Evolutionary conservation across 2,888 invertebrate species (phyloP).

Genomic region (Nomada fucata): DNA sequence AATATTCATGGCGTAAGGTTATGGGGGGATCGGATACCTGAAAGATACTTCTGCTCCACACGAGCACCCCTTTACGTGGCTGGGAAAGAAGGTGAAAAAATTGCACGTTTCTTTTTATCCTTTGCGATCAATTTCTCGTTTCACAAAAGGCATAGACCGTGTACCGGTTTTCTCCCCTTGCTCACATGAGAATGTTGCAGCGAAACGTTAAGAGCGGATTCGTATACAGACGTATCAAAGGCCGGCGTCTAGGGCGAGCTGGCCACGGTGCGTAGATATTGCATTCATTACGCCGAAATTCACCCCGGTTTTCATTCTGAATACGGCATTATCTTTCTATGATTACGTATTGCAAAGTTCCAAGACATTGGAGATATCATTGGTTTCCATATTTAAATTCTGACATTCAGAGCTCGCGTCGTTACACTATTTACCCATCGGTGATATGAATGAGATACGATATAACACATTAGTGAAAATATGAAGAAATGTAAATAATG

Average conservation of each 20-base stretch:
- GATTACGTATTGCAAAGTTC: too few species aligned
- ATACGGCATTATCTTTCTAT: too few species aligned
- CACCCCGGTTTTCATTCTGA: not conserved
- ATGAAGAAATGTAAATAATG: not conserved
- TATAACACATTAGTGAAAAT: not conserved
- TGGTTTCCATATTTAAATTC: not conserved
- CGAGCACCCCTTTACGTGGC: constrained; percentile 29
- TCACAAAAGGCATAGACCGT: not conserved
- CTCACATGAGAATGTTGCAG: constrained; percentile 14
- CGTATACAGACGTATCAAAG: constrained; percentile 8
- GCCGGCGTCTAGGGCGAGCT: constrained; percentile 28
- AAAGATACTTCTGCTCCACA: constrained; percentile 34
- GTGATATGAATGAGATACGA: not conserved
- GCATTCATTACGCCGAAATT: constrained; percentile 26
- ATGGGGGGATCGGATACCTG: constrained; percentile 56
- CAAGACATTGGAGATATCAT: too few species aligned
- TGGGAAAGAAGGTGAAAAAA: constrained; percentile 52
- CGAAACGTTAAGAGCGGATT: constrained; percentile 14
- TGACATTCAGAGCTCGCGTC: not conserved
- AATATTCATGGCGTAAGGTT: constrained; percentile 62
- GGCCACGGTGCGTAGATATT: constrained; percentile 24
- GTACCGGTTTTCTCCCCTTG: constrained; percentile 22
- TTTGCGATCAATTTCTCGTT: not conserved
- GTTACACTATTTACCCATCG: not conserved
- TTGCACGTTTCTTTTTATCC: not conserved